Percentiles rank a stretch among this genome's conserved stretches.
Conservation (phyloP, 2,113 vertebrate genomes). For the Thunnus maccoyii region DNA sequence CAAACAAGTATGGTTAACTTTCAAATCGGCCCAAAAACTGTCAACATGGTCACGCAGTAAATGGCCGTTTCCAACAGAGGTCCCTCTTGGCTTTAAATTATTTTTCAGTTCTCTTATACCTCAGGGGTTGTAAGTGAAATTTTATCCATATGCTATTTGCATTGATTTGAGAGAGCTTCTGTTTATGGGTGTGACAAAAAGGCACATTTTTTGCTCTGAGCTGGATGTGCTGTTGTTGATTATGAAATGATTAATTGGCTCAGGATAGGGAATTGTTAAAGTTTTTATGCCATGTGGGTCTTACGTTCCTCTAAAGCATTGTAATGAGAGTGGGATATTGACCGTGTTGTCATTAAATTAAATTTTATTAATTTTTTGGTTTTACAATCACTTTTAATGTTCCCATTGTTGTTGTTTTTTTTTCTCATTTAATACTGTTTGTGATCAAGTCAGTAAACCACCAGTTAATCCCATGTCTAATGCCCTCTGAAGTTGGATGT, state of each 20-base stretch:
- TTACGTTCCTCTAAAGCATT: slow-evolving; percentile 35
- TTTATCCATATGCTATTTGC: slow-evolving; percentile 50
- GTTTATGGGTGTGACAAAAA: slow-evolving; percentile 14
- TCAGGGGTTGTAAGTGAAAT: slow-evolving; percentile 61
- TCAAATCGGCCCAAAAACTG: slow-evolving; percentile 18
- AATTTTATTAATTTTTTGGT: slow-evolving; percentile 17
- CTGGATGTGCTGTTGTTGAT: slow-evolving; percentile 24
- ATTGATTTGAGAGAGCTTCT: slow-evolving; percentile 49
- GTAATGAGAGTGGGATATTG: slow-evolving; percentile 27
- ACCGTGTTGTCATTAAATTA: slow-evolving; percentile 52
- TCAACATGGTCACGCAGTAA: not conserved
- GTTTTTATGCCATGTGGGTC: slow-evolving; percentile 17
- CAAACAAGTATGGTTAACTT: slow-evolving; percentile 12
- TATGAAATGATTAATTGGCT: slow-evolving; percentile 31
- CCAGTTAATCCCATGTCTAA: slow-evolving; percentile 27
- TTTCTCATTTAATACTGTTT: slow-evolving; percentile 22
- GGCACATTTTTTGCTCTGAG: slow-evolving; percentile 41
- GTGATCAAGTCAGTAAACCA: slow-evolving; percentile 36
- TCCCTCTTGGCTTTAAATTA: slow-evolving; percentile 54
- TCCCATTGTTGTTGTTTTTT: slow-evolving; percentile 33
- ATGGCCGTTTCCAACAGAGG: slow-evolving; percentile 15
- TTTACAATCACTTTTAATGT: slow-evolving; percentile 39
- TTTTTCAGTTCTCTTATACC: slow-evolving; percentile 32
- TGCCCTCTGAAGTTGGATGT: slow-evolving; percentile 32
- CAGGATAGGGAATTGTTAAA: slow-evolving; percentile 21